Evolutionary conservation across 2,888 invertebrate species (phyloP), one percentile per base, ranked within the genome.

Genomic region (Nephrocerus scutellatus): DNA sequence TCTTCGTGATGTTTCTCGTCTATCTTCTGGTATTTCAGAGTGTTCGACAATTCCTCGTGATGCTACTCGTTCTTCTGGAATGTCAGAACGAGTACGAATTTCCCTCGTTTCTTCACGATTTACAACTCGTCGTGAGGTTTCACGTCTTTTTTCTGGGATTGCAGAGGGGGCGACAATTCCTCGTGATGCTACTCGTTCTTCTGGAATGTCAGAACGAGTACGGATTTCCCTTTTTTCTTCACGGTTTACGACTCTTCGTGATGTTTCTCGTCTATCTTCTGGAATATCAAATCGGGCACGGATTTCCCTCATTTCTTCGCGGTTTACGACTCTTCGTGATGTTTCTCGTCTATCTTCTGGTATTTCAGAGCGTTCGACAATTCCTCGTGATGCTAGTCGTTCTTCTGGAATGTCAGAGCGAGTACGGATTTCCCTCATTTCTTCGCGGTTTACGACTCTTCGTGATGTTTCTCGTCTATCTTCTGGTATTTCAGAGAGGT

Each of bases 221-320:
- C n/a, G n/a, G n/a, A n/a, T n/a, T n/a, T n/a, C n/a, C n/a, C n/a
- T n/a, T n/a, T n/a, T n/a, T n/a, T n/a, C n/a, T n/a, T n/a, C n/a
- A n/a, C n/a, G 26, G 26, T n/a, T n/a, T 26, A 26, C 19, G 15
- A 15, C 28, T 14, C n/a, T n/a, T n/a, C n/a, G n/a, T n/a, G n/a
- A n/a, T n/a, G n/a, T n/a, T n/a, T 12, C 10, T 12, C 26, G 6
- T 6, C 29, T 5, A 9, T 5, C 18, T 4, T 3, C 28, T 29
- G 13, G 39, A 20, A 12, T 15, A 38, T 31, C 24, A 15, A 6
- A 8, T 39, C 39, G 16, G 12, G n/a, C 14, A 20, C 20, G 8
- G 19, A 6, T 22, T 28, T 36, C 36, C 15, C 36, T 14, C 6
- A 18, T 14, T 5, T 29, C 34, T 18, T 23, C 5, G 6, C 6